Base-by-base conservation (phyloP, 2,888 invertebrate genomes). In the Endotricha flammealis region DNA sequence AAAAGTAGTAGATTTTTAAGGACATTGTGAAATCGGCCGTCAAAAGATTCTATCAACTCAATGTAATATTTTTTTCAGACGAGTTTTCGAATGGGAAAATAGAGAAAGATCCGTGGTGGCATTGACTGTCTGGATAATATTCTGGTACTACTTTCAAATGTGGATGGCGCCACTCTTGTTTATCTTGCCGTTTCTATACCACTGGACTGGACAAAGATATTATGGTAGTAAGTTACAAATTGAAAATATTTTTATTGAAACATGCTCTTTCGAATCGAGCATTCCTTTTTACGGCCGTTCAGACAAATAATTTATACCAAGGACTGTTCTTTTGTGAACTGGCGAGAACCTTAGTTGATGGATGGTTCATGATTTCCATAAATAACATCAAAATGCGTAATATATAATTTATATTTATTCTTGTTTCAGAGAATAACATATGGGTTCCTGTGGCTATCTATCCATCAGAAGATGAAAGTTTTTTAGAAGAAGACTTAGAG, bases 71-170 rank as follows among this genome's bases (percentile, higher is more conserved):
- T 24, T 42, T 57, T 57, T 3, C 54, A 83, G 83, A 42, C 61
- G 67, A 29, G 53, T 74, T 12, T 82, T 85, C 41, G 85, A 85
- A 49, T 85, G 85, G 85, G 81, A 85, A 0, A 80, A 72, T 41
- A 64, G 70, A 11, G 79, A 82, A 41, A 57, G 72, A 41, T 80
- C 75, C 0, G 63, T 65, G 4, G 46, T 74, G 25, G 79, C 76
- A 12, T 51, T 85, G 40, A 42, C 57, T 1, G 68, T 44, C 1
- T 85, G 85, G 85, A 53, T 83, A 1, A 44, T 59, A 3, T 85
- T 85, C 48, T 85, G 85, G 83, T 73, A 70, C 46, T 65, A 74
- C 58, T 79, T 81, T 48, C 53, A 71, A 20, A 61, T 78, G 63
- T 85, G 85, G 85, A 82, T 83, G 83, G 64, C 74, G 6, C 85